Evolutionary conservation across 2,888 invertebrate genomes (phyloP), one percentile per base, ranked within the genome.

Genomic region (Uloborus plumipes): DNA sequence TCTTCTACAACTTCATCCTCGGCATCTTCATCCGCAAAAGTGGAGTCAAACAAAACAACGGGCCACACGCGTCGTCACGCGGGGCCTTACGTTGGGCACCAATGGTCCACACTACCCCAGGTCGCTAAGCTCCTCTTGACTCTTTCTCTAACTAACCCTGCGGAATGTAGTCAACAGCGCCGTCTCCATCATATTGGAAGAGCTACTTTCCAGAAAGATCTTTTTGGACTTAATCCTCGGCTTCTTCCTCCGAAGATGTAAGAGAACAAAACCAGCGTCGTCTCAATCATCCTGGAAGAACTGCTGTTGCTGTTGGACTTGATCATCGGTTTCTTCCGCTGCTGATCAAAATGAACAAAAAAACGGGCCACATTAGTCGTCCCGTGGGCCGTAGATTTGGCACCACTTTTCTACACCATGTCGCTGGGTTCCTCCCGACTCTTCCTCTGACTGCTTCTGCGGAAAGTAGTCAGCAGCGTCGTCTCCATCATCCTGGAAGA

Each of bases 251-350:
- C 79, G 50, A 85, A 95, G 90, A 89, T 95, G 95, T 89, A 95
- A 95, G n/a, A 95, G 86, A 95, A 95, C 69, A 95, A 26, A 3
- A 26, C 26, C 49, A 64, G 20, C 0, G 76, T 66, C 2, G 70
- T 70, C 1, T 82, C 81, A 14, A 81, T 65, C 16, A 16, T 16
- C 6, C 81, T 51, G 0, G 81, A 76, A 18, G 81, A 75, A 20
- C 75, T 71, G 66, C 81, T 81, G 47, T 81, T 81, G 11, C 74
- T 74, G n/a, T 81, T 81, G 16, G 74, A 55, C 11, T 39, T n/a
- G 2, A 26, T 47, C 9, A 2, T 26, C 26, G 26, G 26, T 4
- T 26, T 26, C 26, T 26, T 26, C 26, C 26, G 2, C 26, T 4
- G 26, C 26, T 3, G 26, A 26, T 26, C 2, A 4, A 26, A 26